These are phyloP conservation scores for Drosophila sp. DNA, from an alignment of 1,140 invertebrate genomes.

Conservation along the genomic window DNA sequence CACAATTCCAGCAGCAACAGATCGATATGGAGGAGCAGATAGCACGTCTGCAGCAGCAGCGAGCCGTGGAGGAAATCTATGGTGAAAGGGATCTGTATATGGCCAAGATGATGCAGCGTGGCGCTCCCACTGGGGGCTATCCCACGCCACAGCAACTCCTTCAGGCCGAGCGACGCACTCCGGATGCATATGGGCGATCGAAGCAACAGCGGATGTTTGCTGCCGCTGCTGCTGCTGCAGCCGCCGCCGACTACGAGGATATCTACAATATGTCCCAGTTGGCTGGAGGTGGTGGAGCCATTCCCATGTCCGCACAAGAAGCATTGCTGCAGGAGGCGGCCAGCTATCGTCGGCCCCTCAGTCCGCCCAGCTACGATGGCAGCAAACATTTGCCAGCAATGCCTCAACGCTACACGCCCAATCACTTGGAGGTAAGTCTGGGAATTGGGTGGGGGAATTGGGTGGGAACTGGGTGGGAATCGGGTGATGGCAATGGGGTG, in stretches of 20 bases:
- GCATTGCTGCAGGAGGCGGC: slow-evolving; percentile 76
- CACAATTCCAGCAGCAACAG: slow-evolving; percentile 76
- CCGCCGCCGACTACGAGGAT: slow-evolving; percentile 90
- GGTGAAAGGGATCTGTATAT: slow-evolving; percentile 79
- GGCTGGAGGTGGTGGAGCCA: slow-evolving; percentile 30
- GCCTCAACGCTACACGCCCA: slow-evolving; percentile 81
- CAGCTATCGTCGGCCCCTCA: slow-evolving; percentile 81
- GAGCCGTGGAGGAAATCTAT: slow-evolving; percentile 74
- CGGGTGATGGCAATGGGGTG: too few relatives aligned
- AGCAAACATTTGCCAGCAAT: slow-evolving; percentile 77
- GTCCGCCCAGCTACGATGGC: slow-evolving; percentile 82
- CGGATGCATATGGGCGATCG: slow-evolving; percentile 91
- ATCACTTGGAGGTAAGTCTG: slow-evolving; percentile 80
- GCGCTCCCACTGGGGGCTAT: slow-evolving; percentile 48
- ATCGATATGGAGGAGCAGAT: slow-evolving; percentile 81
- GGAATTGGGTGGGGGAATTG: too few relatives aligned
- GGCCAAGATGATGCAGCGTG: slow-evolving; percentile 78
- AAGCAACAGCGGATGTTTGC: slow-evolving; percentile 83
- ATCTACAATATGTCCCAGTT: slow-evolving; percentile 85
- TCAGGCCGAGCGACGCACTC: slow-evolving; percentile 88
- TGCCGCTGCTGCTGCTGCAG: slow-evolving; percentile 62
- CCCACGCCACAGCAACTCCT: slow-evolving; percentile 53
- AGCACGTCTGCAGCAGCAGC: slow-evolving; percentile 68
- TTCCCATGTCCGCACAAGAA: slow-evolving; percentile 60
- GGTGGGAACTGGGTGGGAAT: neutral